These are phyloP conservation scores for Trichomalopsis sarcophagae DNA, from an alignment of 1,140 invertebrate species.

Conservation along the genomic window DNA sequence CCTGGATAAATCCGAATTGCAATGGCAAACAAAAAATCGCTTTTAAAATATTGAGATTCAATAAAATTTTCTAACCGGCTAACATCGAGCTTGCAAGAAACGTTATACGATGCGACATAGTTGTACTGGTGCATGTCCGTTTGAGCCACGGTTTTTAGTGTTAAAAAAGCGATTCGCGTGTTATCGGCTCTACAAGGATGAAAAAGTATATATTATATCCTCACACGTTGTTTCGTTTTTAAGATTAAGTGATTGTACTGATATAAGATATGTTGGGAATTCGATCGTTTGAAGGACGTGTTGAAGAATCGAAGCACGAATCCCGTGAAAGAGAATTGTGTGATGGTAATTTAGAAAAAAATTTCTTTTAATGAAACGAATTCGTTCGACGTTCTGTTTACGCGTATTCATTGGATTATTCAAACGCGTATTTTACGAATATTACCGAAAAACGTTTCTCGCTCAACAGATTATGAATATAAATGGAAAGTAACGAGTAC, in stretches of 20 bases:
- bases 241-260: constrained; percentile 44
- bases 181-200: constrained; percentile 3
- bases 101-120: background rate
- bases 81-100: constrained; percentile 1
- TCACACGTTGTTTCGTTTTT: constrained; percentile 46
- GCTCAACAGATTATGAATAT: no score
- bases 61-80: constrained; percentile 35
- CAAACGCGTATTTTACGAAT: background rate
- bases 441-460: background rate
- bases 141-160: background rate
- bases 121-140: background rate
- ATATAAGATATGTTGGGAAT: constrained; percentile 2
- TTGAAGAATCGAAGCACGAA: background rate
- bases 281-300: background rate
- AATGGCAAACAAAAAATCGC: no score
- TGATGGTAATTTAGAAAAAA: background rate
- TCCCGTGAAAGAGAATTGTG: background rate
- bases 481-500: background rate
- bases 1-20: background rate
- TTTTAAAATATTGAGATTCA: background rate
- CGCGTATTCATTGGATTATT: background rate
- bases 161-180: constrained; percentile 9
- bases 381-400: background rate
- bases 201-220: constrained; percentile 20
- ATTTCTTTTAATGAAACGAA: background rate